A percentile compares a stretch with the other conserved stretches of the same genome.
Evolutionary conservation across 30 jellyfish, hydroid and myxozoan species (phyloP).

Genomic region (Chrysaora quinquecirrha): DNA sequence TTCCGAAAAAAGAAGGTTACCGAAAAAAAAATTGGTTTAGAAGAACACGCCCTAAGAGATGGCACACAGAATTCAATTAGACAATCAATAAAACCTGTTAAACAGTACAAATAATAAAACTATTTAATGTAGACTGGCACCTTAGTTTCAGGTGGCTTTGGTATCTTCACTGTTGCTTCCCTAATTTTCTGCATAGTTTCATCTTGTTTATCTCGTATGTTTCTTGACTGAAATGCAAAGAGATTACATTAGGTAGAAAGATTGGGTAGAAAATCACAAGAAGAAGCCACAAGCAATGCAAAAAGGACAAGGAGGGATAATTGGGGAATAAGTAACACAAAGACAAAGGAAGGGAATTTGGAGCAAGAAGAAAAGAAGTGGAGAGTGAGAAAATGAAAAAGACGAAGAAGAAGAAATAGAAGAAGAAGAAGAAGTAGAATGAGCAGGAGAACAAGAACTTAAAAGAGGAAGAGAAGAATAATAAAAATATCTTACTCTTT

Average conservation of each 20-base stretch:
- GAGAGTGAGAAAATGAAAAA: not conserved
- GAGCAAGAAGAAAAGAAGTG: not conserved
- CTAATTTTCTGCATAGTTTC: conserved; percentile 73
- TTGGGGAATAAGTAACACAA: conserved; percentile 5
- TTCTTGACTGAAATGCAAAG: conserved; percentile 43
- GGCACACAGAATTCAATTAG: too few species aligned
- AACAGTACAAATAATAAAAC: too few species aligned
- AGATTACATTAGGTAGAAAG: not conserved
- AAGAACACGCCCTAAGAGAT: too few species aligned
- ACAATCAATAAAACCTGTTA: too few species aligned
- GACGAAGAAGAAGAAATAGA: not conserved
- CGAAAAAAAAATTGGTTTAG: too few species aligned
- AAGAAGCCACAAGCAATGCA: not conserved
- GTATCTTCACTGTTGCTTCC: conserved; percentile 87
- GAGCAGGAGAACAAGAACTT: not conserved
- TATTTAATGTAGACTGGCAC: too few species aligned
- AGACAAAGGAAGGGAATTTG: not conserved
- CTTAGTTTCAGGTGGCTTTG: conserved; percentile 81
- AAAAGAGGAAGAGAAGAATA: not conserved
- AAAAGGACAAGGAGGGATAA: not conserved
- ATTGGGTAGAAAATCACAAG: not conserved
- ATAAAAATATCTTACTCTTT: conserved; percentile 46
- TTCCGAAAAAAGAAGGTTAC: too few species aligned
- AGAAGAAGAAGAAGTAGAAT: not conserved
- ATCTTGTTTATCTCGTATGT: conserved; percentile 82